Conservation (phyloP, 2,888 invertebrate species). For the Lasioglossum calceatum region DNA sequence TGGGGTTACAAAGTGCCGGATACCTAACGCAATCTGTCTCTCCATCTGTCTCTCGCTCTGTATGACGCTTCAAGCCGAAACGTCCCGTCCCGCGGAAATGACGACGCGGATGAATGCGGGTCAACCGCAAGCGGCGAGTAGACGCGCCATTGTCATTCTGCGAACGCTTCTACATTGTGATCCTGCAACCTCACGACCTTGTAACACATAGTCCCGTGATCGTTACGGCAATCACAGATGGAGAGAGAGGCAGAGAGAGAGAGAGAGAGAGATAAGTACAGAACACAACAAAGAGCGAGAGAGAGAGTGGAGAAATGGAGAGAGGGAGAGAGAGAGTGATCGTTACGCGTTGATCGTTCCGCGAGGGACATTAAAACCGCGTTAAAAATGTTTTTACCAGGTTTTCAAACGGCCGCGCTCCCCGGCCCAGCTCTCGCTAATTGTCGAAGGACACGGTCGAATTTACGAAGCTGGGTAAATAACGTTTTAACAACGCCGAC, state of each 20-base stretch:
- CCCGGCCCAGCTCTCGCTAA: neutral
- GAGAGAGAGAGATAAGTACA: neutral
- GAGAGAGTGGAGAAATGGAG: neutral
- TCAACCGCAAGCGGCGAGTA: constrained; percentile 2
- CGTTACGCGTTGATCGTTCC: neutral
- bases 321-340: neutral
- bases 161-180: neutral
- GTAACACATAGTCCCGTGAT: constrained; percentile 1
- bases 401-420: neutral
- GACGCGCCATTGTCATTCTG: constrained; percentile 9
- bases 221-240: neutral
- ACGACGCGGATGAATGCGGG: neutral
- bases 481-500: constrained; percentile 63
- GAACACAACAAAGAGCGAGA: neutral
- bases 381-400: neutral
- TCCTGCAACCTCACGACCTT: neutral
- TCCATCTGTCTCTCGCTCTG: neutral
- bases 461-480: constrained; percentile 59
- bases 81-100: neutral
- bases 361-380: neutral
- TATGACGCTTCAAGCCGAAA: neutral
- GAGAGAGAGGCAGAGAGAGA: neutral
- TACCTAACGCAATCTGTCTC: neutral
- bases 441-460: constrained; percentile 6
- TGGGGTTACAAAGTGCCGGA: neutral